Base-by-base conservation (phyloP, 2,113 vertebrate genomes). In the Eudyptes chrysolophus region DNA sequence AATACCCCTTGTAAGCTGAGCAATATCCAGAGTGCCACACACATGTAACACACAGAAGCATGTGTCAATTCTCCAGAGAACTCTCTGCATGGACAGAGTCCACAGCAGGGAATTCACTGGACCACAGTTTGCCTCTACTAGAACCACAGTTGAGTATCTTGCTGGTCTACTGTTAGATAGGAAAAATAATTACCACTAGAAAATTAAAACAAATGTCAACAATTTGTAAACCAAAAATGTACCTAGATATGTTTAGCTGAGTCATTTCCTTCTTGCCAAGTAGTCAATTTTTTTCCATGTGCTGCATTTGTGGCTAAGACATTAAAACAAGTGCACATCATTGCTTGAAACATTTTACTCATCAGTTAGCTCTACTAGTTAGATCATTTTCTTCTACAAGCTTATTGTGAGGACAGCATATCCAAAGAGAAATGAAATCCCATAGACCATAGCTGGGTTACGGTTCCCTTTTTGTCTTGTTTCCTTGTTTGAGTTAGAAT, bases 31-130 rank as follows among this genome's bases (percentile, higher is more conserved):
- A 78, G 30, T 26, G 32, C 8, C 32, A 60, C 32, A 58, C 26
- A 70, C 24, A 29, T 0, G 3, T 3, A 55, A 42, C 0, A 11
- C 44, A 72, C 0, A 60, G 18, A 85, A 21, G 14, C 13, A 19
- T 4, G 32, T 13, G 3, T 13, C 44, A 60, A 1, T 25, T 83
- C 16, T 86, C 40, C 25, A 14, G 46, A 16, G 46, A 94, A 30
- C 51, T 65, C 38, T 40, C 21, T 7, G 25, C 30, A 34, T 7
- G 15, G 42, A 64, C 10, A 51, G 29, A 77, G 42, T 13, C 72
- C 34, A 38, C 0, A 29, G 51, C 40, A 85, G 18, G 24, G 29
- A 71, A 69, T 27, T 69, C 38, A 72, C 15, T 15, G 16, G 11
- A 77, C 15, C n/a, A 64, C 51, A 42, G 17, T 26, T 16, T 72